Percentiles rank a stretch among this genome's conserved stretches.
Evolutionary conservation across 2,888 invertebrate species (phyloP).

Genomic region (Anorthoa munda): DNA sequence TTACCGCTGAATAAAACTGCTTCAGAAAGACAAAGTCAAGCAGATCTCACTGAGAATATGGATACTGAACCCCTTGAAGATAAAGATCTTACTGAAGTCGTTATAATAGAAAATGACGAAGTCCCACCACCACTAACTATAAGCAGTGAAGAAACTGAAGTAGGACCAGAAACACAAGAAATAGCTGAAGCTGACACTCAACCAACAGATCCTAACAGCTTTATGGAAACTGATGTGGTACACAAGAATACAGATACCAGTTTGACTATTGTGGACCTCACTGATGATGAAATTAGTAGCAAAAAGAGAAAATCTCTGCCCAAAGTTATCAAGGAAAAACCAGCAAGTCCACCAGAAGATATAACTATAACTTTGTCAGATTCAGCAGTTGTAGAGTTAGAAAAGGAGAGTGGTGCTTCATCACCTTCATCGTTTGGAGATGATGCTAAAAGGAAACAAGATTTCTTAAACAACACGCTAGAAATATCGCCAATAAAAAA

Average conservation of each 20-base stretch:
- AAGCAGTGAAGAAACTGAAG: slow-evolving; percentile 68
- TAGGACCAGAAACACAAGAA: slow-evolving; percentile 77
- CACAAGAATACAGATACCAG: slow-evolving; percentile 26
- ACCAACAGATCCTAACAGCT: slow-evolving; percentile 71
- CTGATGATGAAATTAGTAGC: slow-evolving; percentile 8
- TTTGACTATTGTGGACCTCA: slow-evolving; percentile 20
- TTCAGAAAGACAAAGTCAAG: slow-evolving; percentile 65
- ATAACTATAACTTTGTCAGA: slow-evolving; percentile 67
- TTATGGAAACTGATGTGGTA: slow-evolving; percentile 50
- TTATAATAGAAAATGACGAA: slow-evolving; percentile 73
- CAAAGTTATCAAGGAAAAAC: slow-evolving; percentile 35
- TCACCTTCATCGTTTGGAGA: slow-evolving; percentile 81
- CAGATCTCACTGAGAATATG: slow-evolving; percentile 80
- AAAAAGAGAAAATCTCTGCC: slow-evolving; percentile 10
- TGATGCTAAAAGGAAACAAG: slow-evolving; percentile 84
- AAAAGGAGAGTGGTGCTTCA: slow-evolving; percentile 73
- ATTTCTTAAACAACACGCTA: slow-evolving; percentile 90
- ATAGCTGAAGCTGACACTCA: slow-evolving; percentile 84
- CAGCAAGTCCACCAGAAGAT: slow-evolving; percentile 61
- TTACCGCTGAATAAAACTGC: slow-evolving; percentile 81
- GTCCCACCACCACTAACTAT: slow-evolving; percentile 64
- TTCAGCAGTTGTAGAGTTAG: slow-evolving; percentile 55
- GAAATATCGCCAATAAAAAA: slow-evolving; percentile 92
- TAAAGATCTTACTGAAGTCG: slow-evolving; percentile 68
- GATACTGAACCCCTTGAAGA: slow-evolving; percentile 78